These are phyloP conservation scores for Antheraea yamamai DNA, from an alignment of 2,888 invertebrate species.

Conservation along the genomic window DNA sequence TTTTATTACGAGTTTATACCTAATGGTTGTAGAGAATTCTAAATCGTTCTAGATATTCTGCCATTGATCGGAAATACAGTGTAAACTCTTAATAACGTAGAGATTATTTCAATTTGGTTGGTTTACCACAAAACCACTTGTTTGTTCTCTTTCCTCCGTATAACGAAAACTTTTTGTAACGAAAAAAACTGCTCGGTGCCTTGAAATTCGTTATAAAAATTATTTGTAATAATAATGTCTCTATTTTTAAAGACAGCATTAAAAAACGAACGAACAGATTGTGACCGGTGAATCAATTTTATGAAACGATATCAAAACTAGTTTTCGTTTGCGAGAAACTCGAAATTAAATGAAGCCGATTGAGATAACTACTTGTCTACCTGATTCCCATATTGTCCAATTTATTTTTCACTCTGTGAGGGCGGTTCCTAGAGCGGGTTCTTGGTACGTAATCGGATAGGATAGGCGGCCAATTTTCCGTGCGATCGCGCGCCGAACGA, in stretches of 20 bases:
- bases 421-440: conserved; percentile 56
- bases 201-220: too few species aligned
- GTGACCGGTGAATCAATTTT: not conserved
- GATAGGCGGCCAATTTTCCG: conserved; percentile 75
- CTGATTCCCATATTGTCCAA: conserved; percentile 48
- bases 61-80: too few species aligned
- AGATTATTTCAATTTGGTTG: too few species aligned
- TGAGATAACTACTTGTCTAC: conserved; percentile 18
- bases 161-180: too few species aligned
- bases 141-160: too few species aligned
- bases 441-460: conserved; percentile 74
- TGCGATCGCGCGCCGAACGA: conserved; percentile 63
- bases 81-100: too few species aligned
- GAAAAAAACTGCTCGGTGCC: too few species aligned
- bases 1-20: too few species aligned
- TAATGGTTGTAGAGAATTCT: too few species aligned
- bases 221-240: too few species aligned
- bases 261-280: not conserved
- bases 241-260: not conserved
- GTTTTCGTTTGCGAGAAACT: not conserved
- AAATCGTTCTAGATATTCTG: too few species aligned
- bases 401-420: conserved; percentile 56
- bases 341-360: conserved; percentile 5
- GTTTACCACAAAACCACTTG: too few species aligned
- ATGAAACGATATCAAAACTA: not conserved